These are phyloP conservation scores for Sinocyclocheilus grahami DNA, from an alignment of 2,113 vertebrate genomes.

Conservation along the genomic window DNA sequence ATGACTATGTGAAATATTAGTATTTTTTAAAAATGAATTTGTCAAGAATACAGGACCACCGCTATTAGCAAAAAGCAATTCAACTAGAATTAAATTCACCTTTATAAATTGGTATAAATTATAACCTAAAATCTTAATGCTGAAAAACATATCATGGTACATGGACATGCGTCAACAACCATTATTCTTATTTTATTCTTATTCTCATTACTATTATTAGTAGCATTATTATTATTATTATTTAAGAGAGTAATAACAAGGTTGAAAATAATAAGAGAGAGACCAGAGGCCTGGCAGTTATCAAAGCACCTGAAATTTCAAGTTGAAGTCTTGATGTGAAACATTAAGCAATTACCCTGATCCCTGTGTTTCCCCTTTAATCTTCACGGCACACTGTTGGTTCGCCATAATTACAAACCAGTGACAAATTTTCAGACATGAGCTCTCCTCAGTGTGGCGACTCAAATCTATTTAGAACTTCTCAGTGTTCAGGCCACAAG, in stretches of 20 bases:
- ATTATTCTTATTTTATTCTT: not conserved
- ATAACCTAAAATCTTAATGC: not conserved
- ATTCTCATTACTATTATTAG: not conserved
- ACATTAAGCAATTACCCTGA: constrained; percentile 7
- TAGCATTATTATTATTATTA: not conserved
- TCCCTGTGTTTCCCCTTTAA: not conserved
- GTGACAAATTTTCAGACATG: constrained; percentile 27
- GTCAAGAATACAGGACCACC: not conserved
- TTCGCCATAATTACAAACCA: constrained; percentile 49
- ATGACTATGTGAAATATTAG: not conserved
- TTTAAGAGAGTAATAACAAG: not conserved
- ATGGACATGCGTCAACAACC: not conserved
- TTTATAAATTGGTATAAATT: not conserved
- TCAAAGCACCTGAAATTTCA: not conserved
- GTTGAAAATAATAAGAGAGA: not conserved
- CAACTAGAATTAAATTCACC: not conserved
- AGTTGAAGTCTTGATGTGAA: not conserved
- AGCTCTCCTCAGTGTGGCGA: constrained; percentile 27
- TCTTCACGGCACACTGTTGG: constrained; percentile 35
- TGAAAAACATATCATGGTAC: not conserved
- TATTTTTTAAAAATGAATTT: not conserved
- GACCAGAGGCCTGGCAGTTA: not conserved
- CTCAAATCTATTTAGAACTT: constrained; percentile 58
- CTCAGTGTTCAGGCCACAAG: constrained; percentile 58
- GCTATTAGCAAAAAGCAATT: not conserved